Evolutionary conservation across 2,888 invertebrate species (phyloP).

Genomic region (Celastrina argiolus): DNA sequence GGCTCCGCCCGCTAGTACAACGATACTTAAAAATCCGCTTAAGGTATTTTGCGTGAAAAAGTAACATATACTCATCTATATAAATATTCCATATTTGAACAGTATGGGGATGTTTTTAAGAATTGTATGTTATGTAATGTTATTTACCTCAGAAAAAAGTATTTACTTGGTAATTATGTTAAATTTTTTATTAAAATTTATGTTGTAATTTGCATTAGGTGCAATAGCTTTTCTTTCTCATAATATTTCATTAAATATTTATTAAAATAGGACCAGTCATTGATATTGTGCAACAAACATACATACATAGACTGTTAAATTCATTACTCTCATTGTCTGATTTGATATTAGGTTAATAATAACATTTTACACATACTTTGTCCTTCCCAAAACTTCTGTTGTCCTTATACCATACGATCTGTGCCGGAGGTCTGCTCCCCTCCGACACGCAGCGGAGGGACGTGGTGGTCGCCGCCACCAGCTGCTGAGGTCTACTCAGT

Average conservation of each 20-base stretch:
- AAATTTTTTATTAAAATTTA: too few relatives aligned
- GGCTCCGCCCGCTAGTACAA: too few relatives aligned
- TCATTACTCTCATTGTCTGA: too few relatives aligned
- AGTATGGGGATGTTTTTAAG: background rate
- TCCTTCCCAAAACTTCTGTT: slow-evolving; percentile 84
- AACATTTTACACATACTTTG: slow-evolving; percentile 75
- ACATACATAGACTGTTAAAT: too few relatives aligned
- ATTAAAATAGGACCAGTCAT: too few relatives aligned
- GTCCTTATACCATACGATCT: slow-evolving; percentile 89
- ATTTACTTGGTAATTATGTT: background rate
- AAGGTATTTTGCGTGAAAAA: too few relatives aligned
- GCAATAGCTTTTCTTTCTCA: background rate
- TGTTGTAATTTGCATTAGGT: too few relatives aligned
- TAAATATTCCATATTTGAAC: too few relatives aligned
- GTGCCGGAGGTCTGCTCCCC: slow-evolving; percentile 91
- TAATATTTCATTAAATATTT: background rate
- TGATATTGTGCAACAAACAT: too few relatives aligned
- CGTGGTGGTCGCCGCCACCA: slow-evolving; percentile 86
- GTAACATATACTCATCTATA: too few relatives aligned
- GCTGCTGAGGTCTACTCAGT: slow-evolving; percentile 84
- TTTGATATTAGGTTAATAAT: too few relatives aligned
- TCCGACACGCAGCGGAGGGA: slow-evolving; percentile 88
- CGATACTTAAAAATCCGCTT: too few relatives aligned
- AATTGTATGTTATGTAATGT: slow-evolving; percentile 10
- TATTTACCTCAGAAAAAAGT: background rate